Evolutionary conservation across 2,113 vertebrate species (phyloP).

Genomic region (Leptosomus discolor): DNA sequence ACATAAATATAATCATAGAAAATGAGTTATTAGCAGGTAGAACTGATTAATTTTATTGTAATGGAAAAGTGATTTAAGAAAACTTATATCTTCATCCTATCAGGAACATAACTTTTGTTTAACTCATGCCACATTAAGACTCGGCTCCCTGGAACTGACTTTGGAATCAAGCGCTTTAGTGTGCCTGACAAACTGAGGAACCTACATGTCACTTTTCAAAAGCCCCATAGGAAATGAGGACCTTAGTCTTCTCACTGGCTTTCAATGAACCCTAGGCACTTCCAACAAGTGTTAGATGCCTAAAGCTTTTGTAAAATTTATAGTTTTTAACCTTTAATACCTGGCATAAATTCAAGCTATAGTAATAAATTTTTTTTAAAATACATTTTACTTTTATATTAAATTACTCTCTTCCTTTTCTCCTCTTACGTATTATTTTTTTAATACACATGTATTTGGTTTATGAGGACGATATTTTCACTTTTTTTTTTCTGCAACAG

Average conservation of each 20-base stretch:
- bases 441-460: not conserved
- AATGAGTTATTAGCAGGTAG: slow-evolving; percentile 14
- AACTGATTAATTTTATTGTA: slow-evolving; percentile 18
- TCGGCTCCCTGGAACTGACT: not conserved
- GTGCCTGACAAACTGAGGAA: not conserved
- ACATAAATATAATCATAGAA: not conserved
- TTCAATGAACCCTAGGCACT: not conserved
- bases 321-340: not conserved
- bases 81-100: not conserved
- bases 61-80: not conserved
- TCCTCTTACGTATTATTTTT: not conserved
- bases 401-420: not conserved
- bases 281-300: not conserved
- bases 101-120: not conserved
- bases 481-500: not conserved
- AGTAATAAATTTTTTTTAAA: not conserved
- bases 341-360: not conserved
- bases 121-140: not conserved
- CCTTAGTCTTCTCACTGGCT: not conserved
- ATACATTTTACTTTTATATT: not conserved
- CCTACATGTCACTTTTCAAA: not conserved
- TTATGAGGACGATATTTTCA: not conserved
- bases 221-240: not conserved
- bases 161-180: not conserved
- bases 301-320: not conserved